Conservation (phyloP, 2,113 vertebrate genomes). For the Pseudopipra pipra region DNA sequence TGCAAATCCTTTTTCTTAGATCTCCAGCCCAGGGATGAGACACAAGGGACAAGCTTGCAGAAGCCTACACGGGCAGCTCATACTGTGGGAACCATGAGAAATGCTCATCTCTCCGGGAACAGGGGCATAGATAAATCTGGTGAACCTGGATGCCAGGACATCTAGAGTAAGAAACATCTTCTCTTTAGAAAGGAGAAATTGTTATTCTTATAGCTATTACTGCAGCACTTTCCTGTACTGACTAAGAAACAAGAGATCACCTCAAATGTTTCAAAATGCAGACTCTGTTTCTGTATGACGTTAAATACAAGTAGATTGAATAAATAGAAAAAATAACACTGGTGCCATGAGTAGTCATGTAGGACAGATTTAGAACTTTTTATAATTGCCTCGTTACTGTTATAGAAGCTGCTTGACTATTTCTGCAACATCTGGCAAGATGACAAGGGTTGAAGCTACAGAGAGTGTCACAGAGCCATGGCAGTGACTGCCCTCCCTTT, state of each 20-base stretch:
- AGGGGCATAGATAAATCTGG: background rate
- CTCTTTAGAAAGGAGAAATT: background rate
- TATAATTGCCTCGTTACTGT: background rate
- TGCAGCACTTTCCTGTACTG: background rate
- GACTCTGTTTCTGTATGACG: background rate
- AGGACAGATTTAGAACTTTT: background rate
- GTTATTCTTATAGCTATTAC: background rate
- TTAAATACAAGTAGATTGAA: background rate
- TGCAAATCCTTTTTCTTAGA: background rate
- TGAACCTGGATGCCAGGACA: background rate
- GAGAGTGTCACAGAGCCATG: background rate
- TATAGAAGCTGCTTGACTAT: background rate
- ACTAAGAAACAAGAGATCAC: background rate
- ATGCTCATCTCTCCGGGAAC: rapidly evolving
- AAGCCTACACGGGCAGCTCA: background rate
- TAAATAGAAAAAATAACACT: background rate
- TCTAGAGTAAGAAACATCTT: background rate
- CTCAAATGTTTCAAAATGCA: background rate
- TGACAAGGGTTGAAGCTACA: background rate
- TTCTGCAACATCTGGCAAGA: background rate
- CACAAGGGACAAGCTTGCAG: background rate
- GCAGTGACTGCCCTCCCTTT: background rate
- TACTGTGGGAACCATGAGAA: background rate
- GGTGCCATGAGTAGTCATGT: background rate
- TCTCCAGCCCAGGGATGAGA: background rate